phyloP scores from a whole-genome alignment of 2,113 vertebrate genomes.

The Procavia capensis region DNA sequence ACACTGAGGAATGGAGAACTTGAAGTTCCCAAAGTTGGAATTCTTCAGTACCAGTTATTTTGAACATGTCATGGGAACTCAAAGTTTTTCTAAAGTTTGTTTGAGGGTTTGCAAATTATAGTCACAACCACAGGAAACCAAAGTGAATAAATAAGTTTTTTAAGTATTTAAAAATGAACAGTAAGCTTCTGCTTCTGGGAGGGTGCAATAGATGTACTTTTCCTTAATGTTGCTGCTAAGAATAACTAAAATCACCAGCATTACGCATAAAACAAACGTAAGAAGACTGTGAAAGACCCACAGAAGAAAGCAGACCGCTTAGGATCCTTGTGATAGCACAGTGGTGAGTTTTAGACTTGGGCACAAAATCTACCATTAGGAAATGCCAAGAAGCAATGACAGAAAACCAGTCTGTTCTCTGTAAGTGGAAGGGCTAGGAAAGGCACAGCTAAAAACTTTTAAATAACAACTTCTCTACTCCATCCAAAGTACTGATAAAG shows the following conservation, averaged over 20 bases:
- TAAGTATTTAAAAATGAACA: conserved; percentile 51
- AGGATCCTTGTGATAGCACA: neutral
- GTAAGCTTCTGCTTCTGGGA: neutral
- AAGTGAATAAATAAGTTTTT: conserved; percentile 57
- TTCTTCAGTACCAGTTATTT: conserved; percentile 76
- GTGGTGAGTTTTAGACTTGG: neutral
- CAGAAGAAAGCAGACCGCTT: neutral
- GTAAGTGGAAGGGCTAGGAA: neutral
- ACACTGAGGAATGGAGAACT: conserved; percentile 77
- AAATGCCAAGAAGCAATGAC: neutral
- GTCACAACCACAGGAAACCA: conserved; percentile 41
- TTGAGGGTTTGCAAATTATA: conserved; percentile 64
- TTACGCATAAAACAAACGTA: neutral
- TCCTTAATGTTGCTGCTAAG: neutral
- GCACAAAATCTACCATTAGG: neutral
- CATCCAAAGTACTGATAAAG: neutral
- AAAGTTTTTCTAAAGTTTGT: conserved; percentile 66
- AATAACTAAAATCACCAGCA: neutral
- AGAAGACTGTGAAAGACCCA: neutral
- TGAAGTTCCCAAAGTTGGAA: conserved; percentile 74
- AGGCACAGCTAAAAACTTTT: neutral
- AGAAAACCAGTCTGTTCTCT: neutral
- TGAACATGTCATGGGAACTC: conserved; percentile 64
- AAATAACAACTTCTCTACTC: neutral
- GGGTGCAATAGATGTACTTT: neutral